Evolutionary conservation across 2,888 invertebrate genomes (phyloP), one percentile per base, ranked within the genome.

Genomic region (Drosophila formosana): DNA sequence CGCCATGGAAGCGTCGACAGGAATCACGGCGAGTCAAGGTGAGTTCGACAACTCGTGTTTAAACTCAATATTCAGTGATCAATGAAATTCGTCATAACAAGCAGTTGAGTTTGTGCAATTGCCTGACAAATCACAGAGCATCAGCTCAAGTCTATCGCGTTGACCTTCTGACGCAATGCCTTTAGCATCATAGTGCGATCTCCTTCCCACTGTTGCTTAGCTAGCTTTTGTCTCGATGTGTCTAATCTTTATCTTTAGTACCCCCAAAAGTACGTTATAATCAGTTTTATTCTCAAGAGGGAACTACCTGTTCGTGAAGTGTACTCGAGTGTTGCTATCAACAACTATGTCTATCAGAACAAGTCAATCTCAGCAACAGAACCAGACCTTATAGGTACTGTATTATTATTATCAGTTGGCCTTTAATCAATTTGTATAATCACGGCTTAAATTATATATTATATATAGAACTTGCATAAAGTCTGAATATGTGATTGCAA

Each of bases 1-100:
- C 96, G 89, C 98, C 98, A 69, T 98, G 98, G 98, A 95, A 95
- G 92, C 95, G 95, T 90, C 94, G 96, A 78, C 95, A 95, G 71
- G 94, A 96, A 66, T 95, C 96, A 50, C 94, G 96, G 77, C 94
- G 96, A 88, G 94, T 96, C 79, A 97, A 97, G 95, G 96, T 96
- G 92, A 93, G 82, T 75, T 8, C n/a, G 30, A 4, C 4, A 6
- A 4, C 2, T 6, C 30, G 18, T 1, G 2, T 18, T 18, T 30
- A 30, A 6, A 6, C 30, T 6, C 34, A 34, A 11, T 11, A 30
- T 30, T 30, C 30, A 30, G 7, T 30, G 2, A n/a, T 11, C 5
- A 11, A 37, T 37, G 11, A 37, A n/a, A 37, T 13, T 18, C 37
- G n/a, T 7, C 13, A 41, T 6, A 18, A 18, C 18, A 0, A 41